Conservation (phyloP, 2,888 invertebrate genomes). For the Vanessa cardui region DNA sequence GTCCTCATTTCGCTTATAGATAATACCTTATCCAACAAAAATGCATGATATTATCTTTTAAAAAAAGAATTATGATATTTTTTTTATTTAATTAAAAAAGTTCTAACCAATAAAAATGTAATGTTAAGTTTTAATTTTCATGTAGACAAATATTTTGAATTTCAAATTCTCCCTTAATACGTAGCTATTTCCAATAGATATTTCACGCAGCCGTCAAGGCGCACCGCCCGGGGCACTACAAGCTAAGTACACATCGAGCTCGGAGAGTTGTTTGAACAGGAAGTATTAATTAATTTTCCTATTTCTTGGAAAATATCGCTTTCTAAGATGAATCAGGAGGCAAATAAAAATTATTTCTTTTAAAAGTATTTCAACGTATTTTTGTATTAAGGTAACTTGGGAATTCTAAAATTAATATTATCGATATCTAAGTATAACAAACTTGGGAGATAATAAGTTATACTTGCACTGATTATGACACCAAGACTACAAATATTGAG, state of each 20-base stretch:
- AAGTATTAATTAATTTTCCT: conserved; percentile 22
- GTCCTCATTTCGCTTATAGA: too few relatives aligned
- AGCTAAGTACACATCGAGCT: conserved; percentile 15
- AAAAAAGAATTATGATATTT: too few relatives aligned
- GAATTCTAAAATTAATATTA: not conserved
- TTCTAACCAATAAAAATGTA: not conserved
- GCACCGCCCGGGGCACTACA: conserved; percentile 14
- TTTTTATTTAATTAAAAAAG: not conserved
- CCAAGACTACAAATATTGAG: too few relatives aligned
- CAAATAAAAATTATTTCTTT: not conserved
- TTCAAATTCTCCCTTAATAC: not conserved
- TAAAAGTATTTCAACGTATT: too few relatives aligned
- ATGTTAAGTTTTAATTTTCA: not conserved
- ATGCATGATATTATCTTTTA: too few relatives aligned
- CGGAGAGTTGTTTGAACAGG: conserved; percentile 17
- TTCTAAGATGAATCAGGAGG: not conserved
- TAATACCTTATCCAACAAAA: too few relatives aligned
- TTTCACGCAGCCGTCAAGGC: conserved; percentile 7
- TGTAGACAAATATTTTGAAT: not conserved
- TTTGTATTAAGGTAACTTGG: not conserved
- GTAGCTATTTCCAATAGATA: conserved; percentile 13
- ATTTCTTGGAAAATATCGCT: conserved; percentile 16
- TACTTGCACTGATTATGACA: too few relatives aligned
- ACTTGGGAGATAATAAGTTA: too few relatives aligned
- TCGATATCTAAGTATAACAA: not conserved